These are phyloP conservation scores for Luperina nickerlii DNA, from an alignment of 2,888 invertebrate genomes.

Conservation along the genomic window DNA sequence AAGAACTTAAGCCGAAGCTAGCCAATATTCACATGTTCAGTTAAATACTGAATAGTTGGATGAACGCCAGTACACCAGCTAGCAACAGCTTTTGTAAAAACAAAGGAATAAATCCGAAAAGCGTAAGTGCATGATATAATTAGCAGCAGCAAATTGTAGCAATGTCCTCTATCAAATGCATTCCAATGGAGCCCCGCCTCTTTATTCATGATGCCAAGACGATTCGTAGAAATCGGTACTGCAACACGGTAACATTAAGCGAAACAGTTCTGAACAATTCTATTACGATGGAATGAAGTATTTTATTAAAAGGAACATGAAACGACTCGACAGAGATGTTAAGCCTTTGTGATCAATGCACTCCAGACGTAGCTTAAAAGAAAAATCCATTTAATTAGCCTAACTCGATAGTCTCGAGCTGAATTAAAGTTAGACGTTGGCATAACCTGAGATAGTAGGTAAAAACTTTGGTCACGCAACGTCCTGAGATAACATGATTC, in stretches of 20 bases:
- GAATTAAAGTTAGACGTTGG: conserved; percentile 1
- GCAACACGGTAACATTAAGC: conserved; percentile 9
- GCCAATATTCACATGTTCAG: conserved; percentile 66
- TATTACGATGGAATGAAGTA: conserved; percentile 29
- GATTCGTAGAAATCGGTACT: conserved; percentile 21
- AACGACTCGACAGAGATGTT: conserved; percentile 28
- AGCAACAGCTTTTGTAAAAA: conserved; percentile 73
- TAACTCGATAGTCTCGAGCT: conserved; percentile 66
- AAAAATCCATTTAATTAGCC: conserved; percentile 69
- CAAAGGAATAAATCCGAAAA: conserved; percentile 66
- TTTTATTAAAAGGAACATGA: conserved; percentile 43
- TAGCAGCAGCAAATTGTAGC: conserved; percentile 46
- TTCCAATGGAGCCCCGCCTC: conserved; percentile 47
- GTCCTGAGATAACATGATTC: conserved; percentile 11
- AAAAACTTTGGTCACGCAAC: conserved; percentile 33
- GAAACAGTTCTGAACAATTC: conserved; percentile 32
- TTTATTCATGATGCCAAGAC: conserved; percentile 41
- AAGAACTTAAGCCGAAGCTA: conserved; percentile 39
- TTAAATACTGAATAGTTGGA: conserved; percentile 78
- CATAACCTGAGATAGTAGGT: conserved; percentile 37
- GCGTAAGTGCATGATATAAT: conserved; percentile 59
- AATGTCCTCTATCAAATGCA: conserved; percentile 46
- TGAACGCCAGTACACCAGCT: conserved; percentile 73
- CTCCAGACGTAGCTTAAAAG: conserved; percentile 23
- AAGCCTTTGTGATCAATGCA: conserved; percentile 36